Evolutionary conservation across 2,888 invertebrate genomes (phyloP).

Genomic region (Cremastinae sp.): DNA sequence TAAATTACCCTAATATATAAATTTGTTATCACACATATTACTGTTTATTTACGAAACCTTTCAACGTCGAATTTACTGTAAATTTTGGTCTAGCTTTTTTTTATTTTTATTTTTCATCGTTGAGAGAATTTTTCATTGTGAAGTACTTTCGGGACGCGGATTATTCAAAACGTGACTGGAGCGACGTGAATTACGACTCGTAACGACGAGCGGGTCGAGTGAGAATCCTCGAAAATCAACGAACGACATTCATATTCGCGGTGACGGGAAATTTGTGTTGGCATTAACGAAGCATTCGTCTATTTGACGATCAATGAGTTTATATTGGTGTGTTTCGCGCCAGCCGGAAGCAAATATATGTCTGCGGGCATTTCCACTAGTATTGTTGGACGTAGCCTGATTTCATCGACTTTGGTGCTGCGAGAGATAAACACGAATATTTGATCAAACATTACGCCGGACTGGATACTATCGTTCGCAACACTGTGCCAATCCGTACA

Average conservation of each 20-base stretch:
- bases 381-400: conserved; percentile 9
- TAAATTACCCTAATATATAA: no score
- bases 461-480: neutral
- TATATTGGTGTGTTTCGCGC: neutral
- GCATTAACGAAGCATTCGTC: conserved; percentile 51
- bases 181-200: no score
- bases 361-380: conserved; percentile 22
- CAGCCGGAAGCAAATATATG: conserved; percentile 3
- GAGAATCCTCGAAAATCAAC: no score
- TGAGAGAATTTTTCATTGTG: no score
- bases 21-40: no score
- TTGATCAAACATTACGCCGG: conserved; percentile 36
- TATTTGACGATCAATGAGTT: conserved; percentile 52
- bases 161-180: no score
- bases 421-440: neutral
- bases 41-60: no score
- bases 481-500: conserved; percentile 2
- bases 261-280: conserved; percentile 42
- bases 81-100: no score
- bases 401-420: conserved; percentile 35
- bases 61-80: no score
- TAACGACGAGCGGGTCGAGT: no score
- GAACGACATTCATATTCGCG: conserved; percentile 13
- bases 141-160: no score
- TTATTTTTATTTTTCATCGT: no score